Base-by-base conservation (phyloP, 1,140 invertebrate genomes). In the Caenorhabditis inopinata region DNA sequence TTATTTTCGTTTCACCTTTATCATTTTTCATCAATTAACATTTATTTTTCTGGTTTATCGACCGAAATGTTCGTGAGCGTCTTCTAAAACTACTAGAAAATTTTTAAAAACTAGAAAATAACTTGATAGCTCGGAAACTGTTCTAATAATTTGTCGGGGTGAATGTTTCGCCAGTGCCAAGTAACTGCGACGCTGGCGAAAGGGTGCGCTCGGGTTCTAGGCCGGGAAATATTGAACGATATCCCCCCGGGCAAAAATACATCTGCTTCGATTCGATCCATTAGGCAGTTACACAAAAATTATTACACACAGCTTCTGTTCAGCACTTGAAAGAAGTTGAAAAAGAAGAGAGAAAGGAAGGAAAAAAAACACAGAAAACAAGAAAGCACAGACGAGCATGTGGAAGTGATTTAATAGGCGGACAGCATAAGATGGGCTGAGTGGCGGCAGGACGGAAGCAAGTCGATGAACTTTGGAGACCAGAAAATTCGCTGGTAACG, bases 401-500 rank as follows among this genome's bases (percentile, higher is more conserved):
- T 68, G 58, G 58, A 68, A 68, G 29, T 68, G 58, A 68, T 38
- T 78, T 74, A 79, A 74, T 79, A 79, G 16, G 78, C 78, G 35
- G 78, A 74, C 35, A 79, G 78, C 78, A 79, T 79, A 16, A 79
- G 45, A 45, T 79, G 58, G 18, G 78, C 48, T 6, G 78, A 58
- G 27, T 79, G 78, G 42, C 78, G 62, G 27, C 78, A 79, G 3
- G 62, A 74, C 4, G 78, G 78, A 48, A 47, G 29, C 27, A 79
- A 12, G 46, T 74, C 46, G n/a, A 79, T 46, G 78, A 79, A 79
- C 18, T 74, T 21, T 32, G 78, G 78, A 47, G 78, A 74, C 78
- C 78, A 79, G 46, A 29, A 79, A 27, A 79, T 79, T 49, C 78
- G 23, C 45, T 79, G 78, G 51, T 79, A 79, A 1, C 78, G 45